A percentile compares a stretch with the other conserved stretches of the same genome.
phyloP scores from a whole-genome alignment of 2,888 invertebrate species.

The Dinocampus coccinellae region DNA sequence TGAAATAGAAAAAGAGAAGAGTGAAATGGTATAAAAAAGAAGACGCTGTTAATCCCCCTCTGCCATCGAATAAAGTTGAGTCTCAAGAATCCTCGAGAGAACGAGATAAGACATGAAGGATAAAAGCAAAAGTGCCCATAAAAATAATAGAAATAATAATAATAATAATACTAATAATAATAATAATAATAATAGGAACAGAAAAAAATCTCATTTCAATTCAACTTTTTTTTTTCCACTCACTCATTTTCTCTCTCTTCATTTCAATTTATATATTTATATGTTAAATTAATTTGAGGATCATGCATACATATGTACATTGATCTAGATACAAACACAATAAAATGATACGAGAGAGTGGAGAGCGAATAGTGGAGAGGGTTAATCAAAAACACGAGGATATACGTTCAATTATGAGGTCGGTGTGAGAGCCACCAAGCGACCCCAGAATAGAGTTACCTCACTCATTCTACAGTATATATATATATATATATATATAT shows the following conservation, averaged over 20 bases:
- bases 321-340: background rate
- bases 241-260: too few species aligned
- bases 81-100: background rate
- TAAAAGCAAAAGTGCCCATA: background rate
- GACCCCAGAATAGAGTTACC: conserved; percentile 30
- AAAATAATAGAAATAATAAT: background rate
- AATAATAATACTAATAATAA: background rate
- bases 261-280: too few species aligned
- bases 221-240: background rate
- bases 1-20: background rate
- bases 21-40: background rate
- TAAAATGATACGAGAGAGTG: background rate
- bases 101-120: background rate
- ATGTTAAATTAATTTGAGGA: too few species aligned
- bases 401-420: conserved; percentile 53
- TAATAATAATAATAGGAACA: background rate
- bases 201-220: background rate
- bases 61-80: conserved; percentile 31
- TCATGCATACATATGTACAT: too few species aligned
- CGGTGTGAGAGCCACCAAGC: conserved; percentile 33
- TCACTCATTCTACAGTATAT: conserved; percentile 4
- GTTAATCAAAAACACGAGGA: conserved; percentile 49
- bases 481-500: background rate
- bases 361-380: background rate
- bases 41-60: conserved; percentile 33